Evolutionary conservation across 2,797 vertebrate species (phyloP), one percentile per base, ranked within the genome.

Genomic region (Xyrichtys novacula): DNA sequence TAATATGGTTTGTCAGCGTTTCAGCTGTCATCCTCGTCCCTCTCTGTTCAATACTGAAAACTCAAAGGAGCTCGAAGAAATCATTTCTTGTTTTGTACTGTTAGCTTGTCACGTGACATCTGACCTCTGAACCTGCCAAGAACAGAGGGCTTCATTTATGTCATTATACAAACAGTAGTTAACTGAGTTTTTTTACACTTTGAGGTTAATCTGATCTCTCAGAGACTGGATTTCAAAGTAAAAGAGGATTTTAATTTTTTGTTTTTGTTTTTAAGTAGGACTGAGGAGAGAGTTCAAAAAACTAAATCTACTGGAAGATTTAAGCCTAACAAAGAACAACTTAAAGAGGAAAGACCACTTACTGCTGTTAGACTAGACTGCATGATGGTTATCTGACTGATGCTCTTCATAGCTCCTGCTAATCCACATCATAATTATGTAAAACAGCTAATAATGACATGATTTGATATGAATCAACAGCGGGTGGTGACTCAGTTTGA

Each of bases 1-100:
- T 73, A 57, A 76, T 59, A 5, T 20, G 58, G 59, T 42, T 58
- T 3, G 52, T 79, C 66, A 46, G 62, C n/a, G 6, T 31, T 67
- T 71, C 42, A 57, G 25, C 15, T 14, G 11, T 68, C 48, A 39
- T 1, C 29, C n/a, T 56, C 4, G 40, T 43, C 31, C 17, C 44
- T 60, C 57, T 68, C 10, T 31, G 22, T 63, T 74, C 14, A 29
- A 52, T 61, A 76, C 44, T 57, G 57, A 54, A 65, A 59, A 71
- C 54, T 53, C 20, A 48, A 0, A 25, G 17, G 10, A 60, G 26
- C 7, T 49, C 32, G 34, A 0, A 32, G 48, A 49, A 47, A 39
- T 6, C 23, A n/a, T n/a, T n/a, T n/a, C n/a, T n/a, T n/a, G n/a
- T n/a, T n/a, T n/a, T n/a, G n/a, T n/a, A n/a, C n/a, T n/a, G n/a